phyloP scores from a whole-genome alignment of 2,797 vertebrate genomes.

The Cirrhinus mrigala region DNA sequence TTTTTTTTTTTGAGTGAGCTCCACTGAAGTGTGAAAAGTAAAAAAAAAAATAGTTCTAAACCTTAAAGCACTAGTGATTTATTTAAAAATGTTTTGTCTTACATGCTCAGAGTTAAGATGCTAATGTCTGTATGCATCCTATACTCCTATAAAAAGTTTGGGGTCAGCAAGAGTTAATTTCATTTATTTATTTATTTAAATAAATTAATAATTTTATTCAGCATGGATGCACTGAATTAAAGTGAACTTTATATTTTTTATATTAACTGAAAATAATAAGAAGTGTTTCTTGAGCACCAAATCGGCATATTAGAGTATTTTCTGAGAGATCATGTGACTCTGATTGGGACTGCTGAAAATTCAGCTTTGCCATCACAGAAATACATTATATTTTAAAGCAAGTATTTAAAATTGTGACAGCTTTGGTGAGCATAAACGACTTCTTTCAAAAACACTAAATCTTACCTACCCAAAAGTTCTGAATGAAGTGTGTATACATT shows the following conservation, averaged over 20 bases:
- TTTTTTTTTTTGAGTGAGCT: constrained; percentile 84
- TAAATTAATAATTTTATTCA: neutral
- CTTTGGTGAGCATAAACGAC: neutral
- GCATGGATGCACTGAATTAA: neutral
- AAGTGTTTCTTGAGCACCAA: neutral
- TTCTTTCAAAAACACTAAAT: too few species aligned
- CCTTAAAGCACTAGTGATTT: constrained; percentile 87
- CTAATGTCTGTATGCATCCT: neutral
- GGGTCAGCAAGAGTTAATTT: neutral
- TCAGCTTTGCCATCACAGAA: neutral
- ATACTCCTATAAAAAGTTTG: neutral
- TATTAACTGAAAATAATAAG: neutral
- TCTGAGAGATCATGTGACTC: neutral
- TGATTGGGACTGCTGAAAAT: neutral
- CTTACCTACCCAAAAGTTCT: too few species aligned
- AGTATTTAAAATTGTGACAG: neutral
- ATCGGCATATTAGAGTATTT: neutral
- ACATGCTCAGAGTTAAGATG: constrained; percentile 70
- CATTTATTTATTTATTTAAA: neutral
- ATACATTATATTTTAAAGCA: neutral
- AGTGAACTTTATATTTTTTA: neutral
- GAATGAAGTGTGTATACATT: neutral
- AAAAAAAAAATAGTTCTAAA: constrained; percentile 85
- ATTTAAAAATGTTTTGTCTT: constrained; percentile 78
- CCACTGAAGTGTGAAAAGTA: constrained; percentile 81